These are phyloP conservation scores for Mustela lutreola DNA, from an alignment of 2,113 vertebrate genomes.

Conservation along the genomic window DNA sequence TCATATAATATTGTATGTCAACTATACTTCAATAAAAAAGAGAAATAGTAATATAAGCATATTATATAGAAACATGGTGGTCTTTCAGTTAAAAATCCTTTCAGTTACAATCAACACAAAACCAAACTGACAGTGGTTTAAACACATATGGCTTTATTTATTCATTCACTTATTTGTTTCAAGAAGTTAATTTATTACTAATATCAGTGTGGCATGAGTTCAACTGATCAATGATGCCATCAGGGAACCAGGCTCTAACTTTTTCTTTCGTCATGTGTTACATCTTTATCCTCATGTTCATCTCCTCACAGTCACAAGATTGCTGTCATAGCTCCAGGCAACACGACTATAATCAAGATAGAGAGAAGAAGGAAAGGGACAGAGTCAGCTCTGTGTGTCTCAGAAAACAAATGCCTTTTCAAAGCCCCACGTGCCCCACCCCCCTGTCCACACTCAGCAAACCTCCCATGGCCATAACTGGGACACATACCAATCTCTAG, in stretches of 20 bases:
- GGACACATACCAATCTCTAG: background rate
- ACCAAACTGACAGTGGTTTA: background rate
- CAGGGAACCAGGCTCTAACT: background rate
- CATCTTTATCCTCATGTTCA: slow-evolving; percentile 20
- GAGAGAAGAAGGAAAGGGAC: slow-evolving; percentile 29
- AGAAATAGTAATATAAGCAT: slow-evolving; percentile 31
- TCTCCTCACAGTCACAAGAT: slow-evolving; percentile 17
- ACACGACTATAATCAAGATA: background rate
- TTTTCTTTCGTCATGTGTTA: slow-evolving; percentile 33
- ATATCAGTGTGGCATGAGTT: background rate
- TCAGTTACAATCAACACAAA: slow-evolving; percentile 51
- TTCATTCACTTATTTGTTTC: background rate
- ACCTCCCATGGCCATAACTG: background rate
- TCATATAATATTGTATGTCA: background rate
- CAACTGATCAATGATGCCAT: background rate
- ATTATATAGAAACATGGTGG: background rate
- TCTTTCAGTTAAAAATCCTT: slow-evolving; percentile 53
- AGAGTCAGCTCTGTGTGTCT: background rate
- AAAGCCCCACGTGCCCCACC: background rate
- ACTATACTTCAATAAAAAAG: background rate
- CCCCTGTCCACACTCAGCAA: background rate
- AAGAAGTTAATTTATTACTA: slow-evolving; percentile 4
- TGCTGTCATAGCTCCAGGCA: slow-evolving; percentile 15
- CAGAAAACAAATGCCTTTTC: background rate
- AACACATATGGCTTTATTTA: slow-evolving; percentile 39